Evolutionary conservation across 2,888 invertebrate species (phyloP).

Genomic region (Physocephala rufipes): DNA sequence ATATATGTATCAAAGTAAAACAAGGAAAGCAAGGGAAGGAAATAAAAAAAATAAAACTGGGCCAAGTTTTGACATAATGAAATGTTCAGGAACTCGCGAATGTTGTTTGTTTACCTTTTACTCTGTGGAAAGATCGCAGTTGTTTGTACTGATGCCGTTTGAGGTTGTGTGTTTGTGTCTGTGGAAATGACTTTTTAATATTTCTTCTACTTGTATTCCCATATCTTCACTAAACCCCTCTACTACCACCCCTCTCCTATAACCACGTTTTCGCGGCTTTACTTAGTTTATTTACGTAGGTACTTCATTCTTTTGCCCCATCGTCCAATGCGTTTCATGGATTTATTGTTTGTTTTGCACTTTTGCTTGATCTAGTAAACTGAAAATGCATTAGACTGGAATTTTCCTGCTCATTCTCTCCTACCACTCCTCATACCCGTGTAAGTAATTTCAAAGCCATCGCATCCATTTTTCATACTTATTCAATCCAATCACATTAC

Average conservation of each 20-base stretch:
- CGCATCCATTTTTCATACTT: no score
- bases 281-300: slow-evolving; percentile 6
- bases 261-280: background rate
- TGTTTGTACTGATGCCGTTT: background rate
- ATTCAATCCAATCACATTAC: no score
- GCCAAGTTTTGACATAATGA: slow-evolving; percentile 49
- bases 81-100: slow-evolving; percentile 13
- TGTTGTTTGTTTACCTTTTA: slow-evolving; percentile 24
- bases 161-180: background rate
- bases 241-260: background rate
- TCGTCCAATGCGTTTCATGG: slow-evolving; percentile 20
- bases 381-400: no score
- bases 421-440: no score
- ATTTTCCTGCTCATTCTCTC: no score
- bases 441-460: no score
- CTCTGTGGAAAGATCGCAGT: background rate
- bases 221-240: no score
- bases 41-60: slow-evolving; percentile 42
- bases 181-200: slow-evolving; percentile 12
- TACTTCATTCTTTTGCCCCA: background rate
- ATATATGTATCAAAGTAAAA: background rate
- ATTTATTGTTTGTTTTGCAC: no score
- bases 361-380: no score
- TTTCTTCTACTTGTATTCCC: background rate
- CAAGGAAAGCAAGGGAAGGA: background rate